phyloP scores from a whole-genome alignment of 2,113 vertebrate genomes.

The Phylloscopus trochilus region DNA sequence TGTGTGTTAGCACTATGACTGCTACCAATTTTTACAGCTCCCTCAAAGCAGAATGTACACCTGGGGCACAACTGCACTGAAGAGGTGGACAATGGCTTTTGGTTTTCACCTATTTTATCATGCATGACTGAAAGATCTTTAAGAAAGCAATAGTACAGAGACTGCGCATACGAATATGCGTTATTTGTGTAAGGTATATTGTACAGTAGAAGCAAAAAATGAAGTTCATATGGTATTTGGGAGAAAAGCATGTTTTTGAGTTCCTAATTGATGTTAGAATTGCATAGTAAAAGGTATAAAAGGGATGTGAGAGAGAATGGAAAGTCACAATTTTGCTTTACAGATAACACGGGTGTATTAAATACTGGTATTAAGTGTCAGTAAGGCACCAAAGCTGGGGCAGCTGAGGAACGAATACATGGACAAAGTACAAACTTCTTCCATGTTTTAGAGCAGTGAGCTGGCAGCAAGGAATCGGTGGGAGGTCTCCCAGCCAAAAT shows the following conservation, averaged over 20 bases:
- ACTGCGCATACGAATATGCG: fast-evolving
- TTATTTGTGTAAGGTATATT: not conserved
- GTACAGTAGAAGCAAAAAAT: not conserved
- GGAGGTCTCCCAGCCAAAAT: not conserved
- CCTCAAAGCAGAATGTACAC: not conserved
- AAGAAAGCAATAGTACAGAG: not conserved
- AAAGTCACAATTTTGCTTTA: not conserved
- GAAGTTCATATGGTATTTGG: not conserved
- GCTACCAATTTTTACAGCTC: not conserved
- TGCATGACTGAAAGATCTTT: not conserved
- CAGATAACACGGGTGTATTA: not conserved
- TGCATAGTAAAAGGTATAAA: not conserved
- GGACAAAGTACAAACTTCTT: not conserved
- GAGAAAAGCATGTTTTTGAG: not conserved
- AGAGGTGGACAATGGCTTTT: not conserved
- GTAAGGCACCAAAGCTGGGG: not conserved
- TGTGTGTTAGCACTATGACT: not conserved
- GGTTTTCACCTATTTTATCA: not conserved
- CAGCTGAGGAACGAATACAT: not conserved
- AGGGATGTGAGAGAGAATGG: not conserved
- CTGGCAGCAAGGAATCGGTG: not conserved
- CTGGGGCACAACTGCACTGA: not conserved
- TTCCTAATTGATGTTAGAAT: not conserved
- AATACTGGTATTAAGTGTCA: not conserved
- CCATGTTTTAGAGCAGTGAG: not conserved